phyloP scores from a whole-genome alignment of 2,888 invertebrate genomes.

The Tinea semifulvella region DNA sequence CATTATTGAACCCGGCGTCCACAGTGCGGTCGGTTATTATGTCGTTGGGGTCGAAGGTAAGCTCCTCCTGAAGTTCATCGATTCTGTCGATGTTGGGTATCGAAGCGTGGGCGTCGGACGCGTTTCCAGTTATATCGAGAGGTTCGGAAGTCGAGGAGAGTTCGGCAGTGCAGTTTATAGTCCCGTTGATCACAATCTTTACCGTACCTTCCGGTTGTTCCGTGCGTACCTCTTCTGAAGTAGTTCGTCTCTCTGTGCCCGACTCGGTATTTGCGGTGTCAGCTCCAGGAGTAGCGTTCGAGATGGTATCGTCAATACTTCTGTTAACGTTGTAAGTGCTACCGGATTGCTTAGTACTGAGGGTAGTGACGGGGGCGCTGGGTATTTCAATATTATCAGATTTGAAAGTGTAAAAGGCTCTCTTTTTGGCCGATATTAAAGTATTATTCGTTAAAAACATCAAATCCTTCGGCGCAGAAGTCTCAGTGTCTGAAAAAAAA shows the following conservation, averaged over 20 bases:
- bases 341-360: no score
- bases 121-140: background rate
- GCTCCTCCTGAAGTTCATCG: slow-evolving; percentile 35
- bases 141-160: slow-evolving; percentile 32
- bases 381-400: no score
- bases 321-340: no score
- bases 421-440: no score
- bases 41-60: slow-evolving; percentile 43
- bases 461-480: no score
- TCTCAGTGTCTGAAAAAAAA: no score
- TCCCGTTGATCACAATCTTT: slow-evolving; percentile 50
- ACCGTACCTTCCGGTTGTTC: slow-evolving; percentile 31
- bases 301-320: background rate
- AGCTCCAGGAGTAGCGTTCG: background rate
- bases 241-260: background rate
- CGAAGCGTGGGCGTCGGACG: background rate
- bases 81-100: slow-evolving; percentile 20
- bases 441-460: no score
- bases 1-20: slow-evolving; percentile 47
- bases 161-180: slow-evolving; percentile 55
- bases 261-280: background rate
- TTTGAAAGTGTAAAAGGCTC: no score
- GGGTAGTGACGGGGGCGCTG: no score
- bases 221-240: background rate
- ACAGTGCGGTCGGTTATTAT: slow-evolving; percentile 49